Evolutionary conservation across 2,113 vertebrate genomes (phyloP).

Genomic region (Dendrocopos noguchii): DNA sequence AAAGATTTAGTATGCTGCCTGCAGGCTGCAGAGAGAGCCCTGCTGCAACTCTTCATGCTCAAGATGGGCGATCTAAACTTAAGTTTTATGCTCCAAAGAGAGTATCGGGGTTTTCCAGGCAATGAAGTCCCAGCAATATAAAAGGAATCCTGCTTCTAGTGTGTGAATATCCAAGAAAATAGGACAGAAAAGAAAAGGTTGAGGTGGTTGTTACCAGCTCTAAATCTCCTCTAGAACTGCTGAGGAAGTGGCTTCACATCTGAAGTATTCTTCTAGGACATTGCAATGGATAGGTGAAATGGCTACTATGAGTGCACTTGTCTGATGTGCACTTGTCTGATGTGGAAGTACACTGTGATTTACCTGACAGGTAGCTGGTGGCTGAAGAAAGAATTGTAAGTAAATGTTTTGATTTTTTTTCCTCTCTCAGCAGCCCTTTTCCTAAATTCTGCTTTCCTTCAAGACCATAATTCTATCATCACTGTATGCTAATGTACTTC

Average conservation of each 20-base stretch:
- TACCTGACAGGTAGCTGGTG: neutral
- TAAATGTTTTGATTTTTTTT: neutral
- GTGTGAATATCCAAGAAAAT: neutral
- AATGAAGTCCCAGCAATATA: neutral
- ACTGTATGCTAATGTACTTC: neutral
- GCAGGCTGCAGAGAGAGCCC: neutral
- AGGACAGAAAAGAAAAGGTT: neutral
- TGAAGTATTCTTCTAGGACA: neutral
- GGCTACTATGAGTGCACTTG: neutral
- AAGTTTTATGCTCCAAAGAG: neutral
- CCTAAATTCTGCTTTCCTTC: neutral
- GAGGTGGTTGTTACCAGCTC: neutral
- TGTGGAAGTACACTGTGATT: neutral
- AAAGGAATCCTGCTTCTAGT: neutral
- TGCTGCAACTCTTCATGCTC: neutral
- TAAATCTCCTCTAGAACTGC: neutral
- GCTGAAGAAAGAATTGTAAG: neutral
- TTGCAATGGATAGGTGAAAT: neutral
- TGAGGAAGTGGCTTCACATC: neutral
- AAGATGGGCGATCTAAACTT: neutral
- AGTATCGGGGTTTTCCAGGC: neutral
- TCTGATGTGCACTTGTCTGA: neutral
- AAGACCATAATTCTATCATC: neutral
- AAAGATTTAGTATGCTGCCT: accelerated
- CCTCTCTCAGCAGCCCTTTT: neutral